A percentile compares a stretch with the other conserved stretches of the same genome.
These are phyloP conservation scores for Microchrysa polita DNA, from an alignment of 2,888 invertebrate species.

Conservation along the genomic window DNA sequence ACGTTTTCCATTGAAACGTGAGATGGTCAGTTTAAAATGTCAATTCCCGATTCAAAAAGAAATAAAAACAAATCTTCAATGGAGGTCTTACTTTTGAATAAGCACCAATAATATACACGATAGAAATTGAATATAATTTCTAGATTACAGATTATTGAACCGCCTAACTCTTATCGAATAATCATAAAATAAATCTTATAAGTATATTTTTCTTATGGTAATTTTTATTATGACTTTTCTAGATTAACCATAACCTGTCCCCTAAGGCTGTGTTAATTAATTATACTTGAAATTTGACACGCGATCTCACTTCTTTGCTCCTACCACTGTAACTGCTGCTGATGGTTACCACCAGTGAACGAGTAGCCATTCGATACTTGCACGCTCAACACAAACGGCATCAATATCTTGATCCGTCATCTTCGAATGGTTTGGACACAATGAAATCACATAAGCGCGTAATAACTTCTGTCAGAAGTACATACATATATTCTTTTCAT, in stretches of 20 bases:
- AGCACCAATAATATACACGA: too few relatives aligned
- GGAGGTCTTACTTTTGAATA: too few relatives aligned
- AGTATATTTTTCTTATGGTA: conserved; percentile 17
- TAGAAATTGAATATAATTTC: too few relatives aligned
- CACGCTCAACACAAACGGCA: background rate
- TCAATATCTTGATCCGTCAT: conserved; percentile 30
- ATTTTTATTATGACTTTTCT: conserved; percentile 24
- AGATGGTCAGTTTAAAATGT: too few relatives aligned
- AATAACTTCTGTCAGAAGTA: conserved; percentile 36
- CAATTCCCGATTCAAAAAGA: too few relatives aligned
- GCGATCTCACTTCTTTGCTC: conserved; percentile 25
- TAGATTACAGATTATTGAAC: too few relatives aligned
- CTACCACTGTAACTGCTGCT: background rate
- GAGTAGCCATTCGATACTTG: conserved; percentile 28
- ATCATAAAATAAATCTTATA: background rate
- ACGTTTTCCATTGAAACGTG: too few relatives aligned
- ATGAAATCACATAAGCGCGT: conserved; percentile 21
- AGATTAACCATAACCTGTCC: conserved; percentile 24
- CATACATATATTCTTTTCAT: too few relatives aligned
- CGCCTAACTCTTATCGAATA: too few relatives aligned
- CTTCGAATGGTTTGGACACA: conserved; percentile 16
- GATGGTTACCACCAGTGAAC: background rate
- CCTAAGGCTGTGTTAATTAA: conserved; percentile 28
- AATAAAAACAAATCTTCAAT: too few relatives aligned
- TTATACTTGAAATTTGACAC: conserved; percentile 28